Base-by-base conservation (phyloP, 2,113 vertebrate genomes). In the Eclectus roratus region DNA sequence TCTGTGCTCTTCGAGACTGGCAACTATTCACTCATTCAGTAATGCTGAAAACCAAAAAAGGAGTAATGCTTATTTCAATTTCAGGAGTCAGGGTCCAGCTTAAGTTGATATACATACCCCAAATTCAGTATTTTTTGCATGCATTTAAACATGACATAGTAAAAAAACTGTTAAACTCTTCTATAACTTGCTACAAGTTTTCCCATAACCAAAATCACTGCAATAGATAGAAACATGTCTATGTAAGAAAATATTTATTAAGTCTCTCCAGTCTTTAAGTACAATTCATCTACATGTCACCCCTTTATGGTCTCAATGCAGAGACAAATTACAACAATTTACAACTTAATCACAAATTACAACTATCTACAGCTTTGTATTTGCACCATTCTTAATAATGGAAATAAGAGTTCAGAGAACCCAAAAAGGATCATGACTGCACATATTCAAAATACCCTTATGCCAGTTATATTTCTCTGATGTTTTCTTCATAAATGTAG, bases 21-120 rank as follows among this genome's bases (percentile, higher is more conserved):
- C 3, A 1, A 50, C 39, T n/a, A 13, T 69, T 96, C 68, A 92
- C 23, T 92, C 80, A 69, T 43, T 61, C 46, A 41, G 35, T 43
- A 47, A 93, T 44, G 82, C 97, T 97, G 73, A 90, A 95, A 89
- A 85, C 56, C 11, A 77, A 84, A 29, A 94, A 96, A 86, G 8
- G 14, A 77, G 37, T 19, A 85, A 93, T 47, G 33, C 3, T 88
- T 52, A 70, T 63, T 88, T 82, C 35, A 39, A 70, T 63, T 88
- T 82, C 35, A 39, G 9, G 7, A 35, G 50, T 14, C 18, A 53
- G 47, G 17, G 21, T 53, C 17, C 58, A 11, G 8, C 39, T 55
- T 28, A 80, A 64, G 2, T 17, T 60, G 46, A 39, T 64, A 10
- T 19, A 55, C 65, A 21, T 14, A 73, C 20, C 17, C 7, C 11